A percentile compares a stretch with the other conserved stretches of the same genome.
phyloP scores from a whole-genome alignment of 2,888 invertebrate species.

The Portevinia maculata region DNA sequence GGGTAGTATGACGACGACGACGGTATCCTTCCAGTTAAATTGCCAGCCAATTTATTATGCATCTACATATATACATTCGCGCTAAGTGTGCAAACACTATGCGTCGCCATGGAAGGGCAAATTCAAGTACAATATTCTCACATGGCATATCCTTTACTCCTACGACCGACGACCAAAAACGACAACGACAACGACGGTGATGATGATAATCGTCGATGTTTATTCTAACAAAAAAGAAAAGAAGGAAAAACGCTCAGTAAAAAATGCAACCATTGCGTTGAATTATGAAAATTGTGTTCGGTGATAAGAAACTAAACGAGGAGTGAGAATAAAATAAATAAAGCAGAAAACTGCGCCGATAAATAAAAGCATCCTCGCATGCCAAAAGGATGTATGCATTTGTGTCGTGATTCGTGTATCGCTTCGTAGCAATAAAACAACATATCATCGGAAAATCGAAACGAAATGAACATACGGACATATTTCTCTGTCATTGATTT shows the following conservation, averaged over 20 bases:
- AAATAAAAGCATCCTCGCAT: slow-evolving; percentile 65
- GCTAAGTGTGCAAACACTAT: slow-evolving; percentile 37
- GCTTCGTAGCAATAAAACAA: slow-evolving; percentile 44
- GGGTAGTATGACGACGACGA: slow-evolving; percentile 4
- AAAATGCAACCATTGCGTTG: slow-evolving; percentile 35
- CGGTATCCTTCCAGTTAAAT: slow-evolving; percentile 66
- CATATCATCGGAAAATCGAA: slow-evolving; percentile 50
- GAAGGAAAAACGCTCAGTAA: neutral
- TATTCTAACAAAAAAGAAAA: slow-evolving; percentile 35
- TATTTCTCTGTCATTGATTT: slow-evolving; percentile 71
- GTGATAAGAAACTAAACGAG: slow-evolving; percentile 68
- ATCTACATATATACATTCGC: slow-evolving; percentile 10
- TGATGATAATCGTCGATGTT: slow-evolving; percentile 62
- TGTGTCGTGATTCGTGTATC: slow-evolving; percentile 1
- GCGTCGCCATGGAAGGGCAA: slow-evolving; percentile 51
- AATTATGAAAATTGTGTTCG: slow-evolving; percentile 65
- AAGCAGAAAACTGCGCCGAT: slow-evolving; percentile 39
- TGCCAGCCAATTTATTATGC: slow-evolving; percentile 68
- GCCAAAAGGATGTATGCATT: slow-evolving; percentile 46
- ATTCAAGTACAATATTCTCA: slow-evolving; percentile 36
- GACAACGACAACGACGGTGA: slow-evolving; percentile 9
- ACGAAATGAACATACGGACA: slow-evolving; percentile 57
- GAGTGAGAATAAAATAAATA: slow-evolving; percentile 38
- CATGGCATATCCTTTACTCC: slow-evolving; percentile 43
- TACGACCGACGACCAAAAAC: slow-evolving; percentile 4